Evolutionary conservation across 23 tunicate genomes (phyloP).

Genomic region (Trididemnum clinides): DNA sequence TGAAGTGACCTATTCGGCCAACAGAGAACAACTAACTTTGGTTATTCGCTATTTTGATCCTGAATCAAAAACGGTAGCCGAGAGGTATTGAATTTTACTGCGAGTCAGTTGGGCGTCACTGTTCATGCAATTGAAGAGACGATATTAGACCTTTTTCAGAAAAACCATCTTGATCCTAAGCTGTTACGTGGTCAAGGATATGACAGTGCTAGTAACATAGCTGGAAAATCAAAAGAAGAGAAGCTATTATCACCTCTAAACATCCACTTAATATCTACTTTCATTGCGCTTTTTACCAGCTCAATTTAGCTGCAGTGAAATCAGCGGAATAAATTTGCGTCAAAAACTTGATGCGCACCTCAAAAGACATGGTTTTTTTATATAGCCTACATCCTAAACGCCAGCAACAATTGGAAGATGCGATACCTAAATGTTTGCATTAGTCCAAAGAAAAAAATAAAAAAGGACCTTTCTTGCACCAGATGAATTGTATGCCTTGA

Average conservation of each 20-base stretch:
- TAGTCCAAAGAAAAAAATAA: neutral
- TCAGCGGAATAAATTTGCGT: neutral
- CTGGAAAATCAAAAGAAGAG: neutral
- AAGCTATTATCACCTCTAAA: neutral
- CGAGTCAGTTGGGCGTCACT: neutral
- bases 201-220: neutral
- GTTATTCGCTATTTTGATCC: neutral
- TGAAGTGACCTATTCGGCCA: neutral
- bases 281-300: neutral
- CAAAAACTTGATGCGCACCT: neutral
- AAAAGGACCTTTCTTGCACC: neutral
- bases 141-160: neutral
- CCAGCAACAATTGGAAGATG: neutral
- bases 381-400: neutral
- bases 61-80: neutral
- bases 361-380: neutral
- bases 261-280: neutral
- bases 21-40: neutral
- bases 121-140: neutral
- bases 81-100: neutral
- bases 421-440: neutral
- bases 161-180: neutral
- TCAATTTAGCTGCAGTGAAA: neutral
- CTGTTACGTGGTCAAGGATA: neutral
- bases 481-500: neutral